These are phyloP conservation scores for Stomatorhinus ivindoensis DNA, from an alignment of 2,113 vertebrate genomes.

Conservation along the genomic window DNA sequence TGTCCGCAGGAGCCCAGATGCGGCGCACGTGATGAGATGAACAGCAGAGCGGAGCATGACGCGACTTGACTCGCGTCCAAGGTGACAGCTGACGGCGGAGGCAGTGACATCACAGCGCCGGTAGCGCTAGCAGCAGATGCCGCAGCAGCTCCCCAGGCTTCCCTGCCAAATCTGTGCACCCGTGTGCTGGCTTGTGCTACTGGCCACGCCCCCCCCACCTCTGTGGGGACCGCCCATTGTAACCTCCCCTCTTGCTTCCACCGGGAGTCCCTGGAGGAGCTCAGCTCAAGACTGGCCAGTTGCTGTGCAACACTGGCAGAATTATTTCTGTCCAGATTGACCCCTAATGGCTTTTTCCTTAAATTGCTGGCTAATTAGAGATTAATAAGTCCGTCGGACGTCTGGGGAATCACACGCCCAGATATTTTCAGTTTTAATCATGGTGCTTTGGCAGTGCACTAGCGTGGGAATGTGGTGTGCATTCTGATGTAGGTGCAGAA, in stretches of 20 bases:
- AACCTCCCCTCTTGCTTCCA: background rate
- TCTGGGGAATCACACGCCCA: constrained; percentile 35
- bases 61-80: constrained; percentile 25
- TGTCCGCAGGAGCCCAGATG: background rate
- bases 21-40: background rate
- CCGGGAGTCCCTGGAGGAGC: background rate
- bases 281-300: background rate
- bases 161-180: background rate
- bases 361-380: constrained; percentile 51
- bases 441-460: constrained; percentile 11
- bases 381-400: constrained; percentile 46
- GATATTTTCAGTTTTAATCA: constrained; percentile 47
- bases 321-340: constrained; percentile 30
- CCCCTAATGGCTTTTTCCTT: constrained; percentile 52
- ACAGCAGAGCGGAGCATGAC: background rate
- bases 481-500: background rate
- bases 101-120: constrained; percentile 16
- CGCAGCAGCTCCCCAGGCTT: constrained; percentile 15
- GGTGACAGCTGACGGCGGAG: constrained; percentile 26
- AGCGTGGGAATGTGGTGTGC: background rate
- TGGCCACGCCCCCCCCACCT: constrained; percentile 1
- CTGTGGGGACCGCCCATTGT: background rate
- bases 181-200: background rate
- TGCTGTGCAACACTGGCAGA: constrained; percentile 56
- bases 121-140: constrained; percentile 13